Evolutionary conservation across 2,113 vertebrate species (phyloP), one percentile per base, ranked within the genome.

Genomic region (Drymodes brunneopygia): DNA sequence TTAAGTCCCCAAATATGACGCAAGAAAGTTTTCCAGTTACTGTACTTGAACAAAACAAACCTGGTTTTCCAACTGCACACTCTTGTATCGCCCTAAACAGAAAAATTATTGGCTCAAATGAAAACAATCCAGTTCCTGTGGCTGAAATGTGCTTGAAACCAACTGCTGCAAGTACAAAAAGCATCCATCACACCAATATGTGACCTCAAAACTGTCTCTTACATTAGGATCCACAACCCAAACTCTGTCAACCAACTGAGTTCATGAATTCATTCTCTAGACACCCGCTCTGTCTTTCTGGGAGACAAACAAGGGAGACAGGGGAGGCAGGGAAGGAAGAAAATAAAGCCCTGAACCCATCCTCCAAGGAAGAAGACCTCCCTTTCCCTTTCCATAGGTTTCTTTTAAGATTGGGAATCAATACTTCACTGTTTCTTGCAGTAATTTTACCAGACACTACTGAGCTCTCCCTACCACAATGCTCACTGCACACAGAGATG

Each of bases 11-110:
- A 67, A 44, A 33, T 4, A 42, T 4, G 3, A 77, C 1, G 7
- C 11, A 45, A 42, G 2, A 1, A 56, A 72, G 8, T 13, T 44
- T 77, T 38, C 45, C 29, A 22, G n/a, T 23, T 44, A 44, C 11
- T 7, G 6, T 4, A 67, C 15, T 35, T 11, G 10, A 77, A 44
- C n/a, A 9, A 33, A 73, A n/a, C 11, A 38, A 47, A 50, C 22
- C 25, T 22, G 4, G 0, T 75, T 72, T 67, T 79, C 36, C 66
- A 57, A 48, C n/a, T 1, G 1, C 1, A 1, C 5, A 1, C 33
- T 35, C 36, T 21, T 31, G 1, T 6, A 36, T 9, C 5, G 3
- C 9, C 33, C 33, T n/a, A 36, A 19, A 45, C 4, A 27, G 22
- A 57, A 83, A 80, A 80, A 67, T 4, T 6, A 36, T 13, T 47